Evolutionary conservation across 2,888 invertebrate species (phyloP).

Genomic region (Bimastos eiseni): DNA sequence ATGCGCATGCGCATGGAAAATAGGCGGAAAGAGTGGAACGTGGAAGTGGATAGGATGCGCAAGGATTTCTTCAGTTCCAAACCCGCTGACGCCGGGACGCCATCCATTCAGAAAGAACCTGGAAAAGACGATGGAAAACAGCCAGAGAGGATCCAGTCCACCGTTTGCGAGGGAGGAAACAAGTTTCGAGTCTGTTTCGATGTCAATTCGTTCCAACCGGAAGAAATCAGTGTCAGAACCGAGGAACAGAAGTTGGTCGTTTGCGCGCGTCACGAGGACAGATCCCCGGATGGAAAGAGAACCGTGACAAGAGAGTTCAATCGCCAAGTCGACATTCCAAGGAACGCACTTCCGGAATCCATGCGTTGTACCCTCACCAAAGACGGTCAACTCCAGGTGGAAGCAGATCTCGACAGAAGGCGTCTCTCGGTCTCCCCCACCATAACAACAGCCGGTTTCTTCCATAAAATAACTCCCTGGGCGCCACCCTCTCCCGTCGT

Average conservation of each 20-base stretch:
- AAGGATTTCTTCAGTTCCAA: slow-evolving; percentile 58
- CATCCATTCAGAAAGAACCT: slow-evolving; percentile 19
- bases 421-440: neutral
- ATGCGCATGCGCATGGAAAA: slow-evolving; percentile 39
- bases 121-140: slow-evolving; percentile 36
- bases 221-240: slow-evolving; percentile 42
- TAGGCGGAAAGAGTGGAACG: slow-evolving; percentile 39
- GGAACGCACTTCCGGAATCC: slow-evolving; percentile 35
- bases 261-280: slow-evolving; percentile 41
- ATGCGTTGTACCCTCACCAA: slow-evolving; percentile 40
- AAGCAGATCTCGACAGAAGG: slow-evolving; percentile 37
- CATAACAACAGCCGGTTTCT: neutral
- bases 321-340: slow-evolving; percentile 42
- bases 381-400: slow-evolving; percentile 43
- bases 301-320: slow-evolving; percentile 41
- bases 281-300: slow-evolving; percentile 33
- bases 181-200: slow-evolving; percentile 42
- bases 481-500: neutral
- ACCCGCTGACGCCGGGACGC: slow-evolving; percentile 48
- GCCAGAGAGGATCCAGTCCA: neutral
- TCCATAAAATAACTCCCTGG: neutral
- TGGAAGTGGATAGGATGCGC: slow-evolving; percentile 50
- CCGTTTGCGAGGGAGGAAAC: neutral
- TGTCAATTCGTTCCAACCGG: slow-evolving; percentile 41
- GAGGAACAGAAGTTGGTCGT: slow-evolving; percentile 40